Percentiles rank a stretch among this genome's conserved stretches.
Conservation (phyloP, 2,888 invertebrate genomes). For the Theretra japonica region DNA sequence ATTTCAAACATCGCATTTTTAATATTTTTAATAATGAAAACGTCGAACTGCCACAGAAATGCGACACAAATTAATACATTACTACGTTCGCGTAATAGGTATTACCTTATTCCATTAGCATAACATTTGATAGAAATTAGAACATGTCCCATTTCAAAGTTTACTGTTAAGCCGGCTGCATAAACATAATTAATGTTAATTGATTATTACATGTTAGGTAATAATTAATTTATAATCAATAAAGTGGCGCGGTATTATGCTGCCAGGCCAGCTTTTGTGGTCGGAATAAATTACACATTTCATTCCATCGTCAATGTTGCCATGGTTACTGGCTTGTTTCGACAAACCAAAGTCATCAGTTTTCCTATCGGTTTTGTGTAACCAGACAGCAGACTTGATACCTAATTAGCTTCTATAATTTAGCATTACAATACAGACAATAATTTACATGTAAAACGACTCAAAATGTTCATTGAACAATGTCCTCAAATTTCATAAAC, state of each 20-base stretch:
- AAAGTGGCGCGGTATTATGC: conserved; percentile 14
- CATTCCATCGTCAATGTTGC: neutral
- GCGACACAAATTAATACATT: neutral
- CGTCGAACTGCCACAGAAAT: neutral
- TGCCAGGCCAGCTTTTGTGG: conserved; percentile 17
- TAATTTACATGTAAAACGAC: too few relatives aligned
- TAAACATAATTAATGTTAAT: conserved; percentile 29
- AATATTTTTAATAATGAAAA: neutral
- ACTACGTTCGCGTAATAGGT: conserved; percentile 10
- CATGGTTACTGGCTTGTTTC: neutral
- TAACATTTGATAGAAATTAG: conserved; percentile 25
- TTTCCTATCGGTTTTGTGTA: neutral
- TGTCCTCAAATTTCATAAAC: too few relatives aligned
- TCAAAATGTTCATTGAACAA: too few relatives aligned
- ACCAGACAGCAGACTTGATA: neutral
- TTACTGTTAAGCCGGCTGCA: conserved; percentile 14
- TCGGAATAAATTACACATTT: conserved; percentile 7
- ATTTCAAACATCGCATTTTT: too few relatives aligned
- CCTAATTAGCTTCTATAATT: neutral
- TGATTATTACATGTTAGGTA: conserved; percentile 15
- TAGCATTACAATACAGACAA: too few relatives aligned
- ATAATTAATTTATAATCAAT: conserved; percentile 33
- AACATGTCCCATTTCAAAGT: conserved; percentile 25
- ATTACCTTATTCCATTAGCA: conserved; percentile 25
- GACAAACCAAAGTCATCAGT: conserved; percentile 2